Evolutionary conservation across 2,888 invertebrate genomes (phyloP).

Genomic region (Argyresthia goedartella): DNA sequence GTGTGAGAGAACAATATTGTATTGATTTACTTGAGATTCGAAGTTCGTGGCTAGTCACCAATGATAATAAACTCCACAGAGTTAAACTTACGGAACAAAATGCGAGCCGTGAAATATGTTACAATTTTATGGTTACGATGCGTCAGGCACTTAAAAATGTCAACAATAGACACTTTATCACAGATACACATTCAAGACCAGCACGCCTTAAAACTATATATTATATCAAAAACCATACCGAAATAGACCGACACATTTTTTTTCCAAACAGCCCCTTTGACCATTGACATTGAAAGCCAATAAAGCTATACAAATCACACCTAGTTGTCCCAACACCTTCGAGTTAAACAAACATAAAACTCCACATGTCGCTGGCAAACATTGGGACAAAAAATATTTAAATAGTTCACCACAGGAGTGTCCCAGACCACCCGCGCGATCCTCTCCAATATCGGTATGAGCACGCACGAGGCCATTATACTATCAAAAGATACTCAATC

Average conservation of each 20-base stretch:
- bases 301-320: constrained; percentile 56
- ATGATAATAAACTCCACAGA: neutral
- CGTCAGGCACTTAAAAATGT: neutral
- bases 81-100: neutral
- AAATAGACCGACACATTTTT: neutral
- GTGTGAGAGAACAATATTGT: neutral
- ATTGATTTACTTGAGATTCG: neutral
- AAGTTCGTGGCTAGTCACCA: neutral
- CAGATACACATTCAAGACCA: neutral
- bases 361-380: constrained; percentile 54
- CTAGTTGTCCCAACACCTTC: constrained; percentile 55
- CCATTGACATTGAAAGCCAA: constrained; percentile 43
- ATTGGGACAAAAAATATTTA: constrained; percentile 56
- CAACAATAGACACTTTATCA: neutral
- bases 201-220: constrained; percentile 4
- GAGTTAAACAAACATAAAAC: constrained; percentile 61
- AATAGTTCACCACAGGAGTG: constrained; percentile 38
- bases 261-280: constrained; percentile 6
- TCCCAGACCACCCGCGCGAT: constrained; percentile 57
- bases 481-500: constrained; percentile 49
- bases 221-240: neutral
- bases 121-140: neutral
- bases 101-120: neutral
- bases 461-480: constrained; percentile 57
- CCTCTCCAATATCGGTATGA: constrained; percentile 30